Percentiles rank a stretch among this genome's conserved stretches.
Evolutionary conservation across 2,113 vertebrate genomes (phyloP).

Genomic region (Phoenicopterus ruber): DNA sequence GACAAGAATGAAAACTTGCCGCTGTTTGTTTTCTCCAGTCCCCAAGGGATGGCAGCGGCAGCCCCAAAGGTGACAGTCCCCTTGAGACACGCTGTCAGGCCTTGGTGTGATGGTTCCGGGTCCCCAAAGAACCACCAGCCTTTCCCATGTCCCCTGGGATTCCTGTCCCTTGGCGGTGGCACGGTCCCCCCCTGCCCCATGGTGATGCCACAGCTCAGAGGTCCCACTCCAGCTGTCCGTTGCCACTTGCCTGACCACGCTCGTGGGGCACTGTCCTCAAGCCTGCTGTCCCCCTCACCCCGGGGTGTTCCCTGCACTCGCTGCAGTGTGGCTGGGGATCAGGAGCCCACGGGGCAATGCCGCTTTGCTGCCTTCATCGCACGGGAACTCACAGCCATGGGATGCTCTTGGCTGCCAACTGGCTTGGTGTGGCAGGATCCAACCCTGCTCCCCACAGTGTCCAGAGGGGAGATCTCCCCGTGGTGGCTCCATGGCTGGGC

Average conservation of each 20-base stretch:
- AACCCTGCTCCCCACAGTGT: neutral
- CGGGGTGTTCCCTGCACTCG: neutral
- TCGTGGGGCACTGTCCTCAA: no score
- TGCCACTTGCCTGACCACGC: neutral
- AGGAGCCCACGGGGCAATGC: accelerated
- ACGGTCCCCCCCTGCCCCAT: neutral
- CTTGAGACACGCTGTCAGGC: neutral
- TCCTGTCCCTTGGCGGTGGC: neutral
- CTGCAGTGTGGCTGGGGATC: neutral
- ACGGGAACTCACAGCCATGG: neutral
- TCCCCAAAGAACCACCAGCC: neutral
- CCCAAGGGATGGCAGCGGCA: accelerated
- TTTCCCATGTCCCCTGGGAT: neutral
- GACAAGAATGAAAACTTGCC: neutral
- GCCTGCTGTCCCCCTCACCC: accelerated
- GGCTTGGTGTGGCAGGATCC: accelerated
- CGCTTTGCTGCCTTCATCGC: no score
- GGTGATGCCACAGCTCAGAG: accelerated
- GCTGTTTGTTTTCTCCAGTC: neutral
- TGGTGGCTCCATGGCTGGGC: neutral
- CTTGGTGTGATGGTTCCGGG: accelerated
- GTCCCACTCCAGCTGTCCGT: neutral
- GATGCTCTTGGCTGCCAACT: neutral
- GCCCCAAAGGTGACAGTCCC: neutral
- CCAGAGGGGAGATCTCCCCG: accelerated